Conservation (phyloP, 2,888 invertebrate species). For the Orthonychiurus folsomi region DNA sequence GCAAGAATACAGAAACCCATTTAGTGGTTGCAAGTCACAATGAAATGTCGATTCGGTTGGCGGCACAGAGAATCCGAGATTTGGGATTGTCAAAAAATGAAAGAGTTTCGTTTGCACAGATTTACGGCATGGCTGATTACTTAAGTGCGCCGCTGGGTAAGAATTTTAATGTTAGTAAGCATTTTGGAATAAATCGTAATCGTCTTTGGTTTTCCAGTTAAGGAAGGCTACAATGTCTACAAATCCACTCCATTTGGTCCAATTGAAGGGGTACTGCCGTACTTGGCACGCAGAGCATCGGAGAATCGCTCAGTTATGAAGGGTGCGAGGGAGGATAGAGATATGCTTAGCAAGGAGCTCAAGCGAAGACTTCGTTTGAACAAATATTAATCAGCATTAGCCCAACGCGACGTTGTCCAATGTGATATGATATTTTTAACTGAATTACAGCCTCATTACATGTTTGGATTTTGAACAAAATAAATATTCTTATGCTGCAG, state of each 20-base stretch:
- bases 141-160: slow-evolving; percentile 46
- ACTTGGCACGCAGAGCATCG: slow-evolving; percentile 44
- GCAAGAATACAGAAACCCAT: slow-evolving; percentile 17
- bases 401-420: no score
- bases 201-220: slow-evolving; percentile 39
- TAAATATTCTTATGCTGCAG: no score
- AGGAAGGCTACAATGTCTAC: slow-evolving; percentile 44
- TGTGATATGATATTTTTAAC: no score
- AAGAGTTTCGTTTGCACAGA: slow-evolving; percentile 46
- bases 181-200: no score
- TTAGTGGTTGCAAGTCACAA: slow-evolving; percentile 48
- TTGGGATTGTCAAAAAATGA: slow-evolving; percentile 40
- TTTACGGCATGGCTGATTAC: slow-evolving; percentile 49
- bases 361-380: no score
- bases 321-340: slow-evolving; percentile 45
- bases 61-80: slow-evolving; percentile 40
- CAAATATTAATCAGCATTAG: no score
- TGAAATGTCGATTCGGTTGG: slow-evolving; percentile 43
- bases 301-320: slow-evolving; percentile 46
- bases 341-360: slow-evolving; percentile 41
- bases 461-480: no score
- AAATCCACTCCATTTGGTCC: slow-evolving; percentile 47
- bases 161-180: not conserved
- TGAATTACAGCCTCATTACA: no score
- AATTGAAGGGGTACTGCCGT: slow-evolving; percentile 43